Conservation (phyloP, 2,888 invertebrate genomes). For the Ariolimax columbianus region DNA sequence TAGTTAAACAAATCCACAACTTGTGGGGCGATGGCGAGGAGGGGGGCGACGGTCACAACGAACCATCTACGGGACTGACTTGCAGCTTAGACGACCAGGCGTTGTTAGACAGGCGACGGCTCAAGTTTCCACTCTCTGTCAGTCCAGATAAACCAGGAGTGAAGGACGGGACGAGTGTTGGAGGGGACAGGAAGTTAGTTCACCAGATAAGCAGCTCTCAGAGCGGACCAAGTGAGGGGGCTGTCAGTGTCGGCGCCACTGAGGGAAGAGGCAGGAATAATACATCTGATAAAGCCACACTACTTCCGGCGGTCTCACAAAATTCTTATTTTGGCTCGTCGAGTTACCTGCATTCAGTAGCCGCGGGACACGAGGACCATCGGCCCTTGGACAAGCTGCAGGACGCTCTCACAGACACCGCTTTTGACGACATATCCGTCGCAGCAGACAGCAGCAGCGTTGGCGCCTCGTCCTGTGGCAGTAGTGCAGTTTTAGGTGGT, state of each 20-base stretch:
- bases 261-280: neutral
- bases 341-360: neutral
- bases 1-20: slow-evolving; percentile 52
- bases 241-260: neutral
- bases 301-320: neutral
- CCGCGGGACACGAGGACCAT: neutral
- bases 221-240: neutral
- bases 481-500: neutral
- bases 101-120: slow-evolving; percentile 38
- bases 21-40: slow-evolving; percentile 47
- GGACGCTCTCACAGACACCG: neutral
- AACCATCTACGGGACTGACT: slow-evolving; percentile 3
- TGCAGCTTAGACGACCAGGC: slow-evolving; percentile 47
- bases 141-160: slow-evolving; percentile 29
- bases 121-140: slow-evolving; percentile 35
- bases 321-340: neutral
- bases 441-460: neutral
- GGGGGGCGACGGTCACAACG: neutral
- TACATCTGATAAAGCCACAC: neutral
- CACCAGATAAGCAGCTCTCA: neutral
- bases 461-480: neutral
- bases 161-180: neutral
- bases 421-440: neutral
- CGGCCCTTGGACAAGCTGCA: neutral
- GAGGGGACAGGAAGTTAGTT: neutral